phyloP scores from a whole-genome alignment of 92 coral and sea anemone genomes.

The Porites lobata region DNA sequence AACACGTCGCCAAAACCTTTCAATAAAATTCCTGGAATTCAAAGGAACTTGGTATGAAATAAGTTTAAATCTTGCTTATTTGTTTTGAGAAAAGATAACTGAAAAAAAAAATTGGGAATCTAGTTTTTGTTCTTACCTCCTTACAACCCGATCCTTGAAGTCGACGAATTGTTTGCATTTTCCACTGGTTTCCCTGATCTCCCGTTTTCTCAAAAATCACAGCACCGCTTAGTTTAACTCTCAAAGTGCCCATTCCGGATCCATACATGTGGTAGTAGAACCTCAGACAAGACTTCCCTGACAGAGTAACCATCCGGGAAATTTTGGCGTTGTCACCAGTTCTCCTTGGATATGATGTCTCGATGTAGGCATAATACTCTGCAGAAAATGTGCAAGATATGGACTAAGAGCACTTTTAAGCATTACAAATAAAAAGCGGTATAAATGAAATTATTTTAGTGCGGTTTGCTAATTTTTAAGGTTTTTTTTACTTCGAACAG shows the following conservation, averaged over 20 bases:
- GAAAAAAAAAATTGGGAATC: not conserved
- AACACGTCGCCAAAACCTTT: too few relatives aligned
- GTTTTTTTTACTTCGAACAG: too few relatives aligned
- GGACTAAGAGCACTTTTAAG: too few relatives aligned
- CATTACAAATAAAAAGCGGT: too few relatives aligned
- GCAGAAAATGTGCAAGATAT: not conserved
- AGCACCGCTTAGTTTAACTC: constrained; percentile 12
- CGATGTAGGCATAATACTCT: constrained; percentile 31
- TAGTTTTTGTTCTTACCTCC: not conserved
- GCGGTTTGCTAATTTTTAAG: too few relatives aligned
- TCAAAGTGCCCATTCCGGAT: constrained; percentile 11
- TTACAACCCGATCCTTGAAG: constrained; percentile 18
- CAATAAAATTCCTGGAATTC: too few relatives aligned
- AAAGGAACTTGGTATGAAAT: too few relatives aligned
- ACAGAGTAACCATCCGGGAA: constrained; percentile 13
- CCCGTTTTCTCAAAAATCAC: constrained; percentile 9
- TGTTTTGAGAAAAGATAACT: too few relatives aligned
- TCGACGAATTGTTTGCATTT: not conserved
- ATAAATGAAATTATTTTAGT: too few relatives aligned
- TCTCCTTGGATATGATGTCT: constrained; percentile 18
- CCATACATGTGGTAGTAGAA: constrained; percentile 45
- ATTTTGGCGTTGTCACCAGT: constrained; percentile 23
- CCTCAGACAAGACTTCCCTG: constrained; percentile 36
- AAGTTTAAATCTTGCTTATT: too few relatives aligned
- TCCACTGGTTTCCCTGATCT: constrained; percentile 57